Base-by-base conservation (phyloP, 1,140 invertebrate genomes). In the Proctacanthus coquilletti region DNA sequence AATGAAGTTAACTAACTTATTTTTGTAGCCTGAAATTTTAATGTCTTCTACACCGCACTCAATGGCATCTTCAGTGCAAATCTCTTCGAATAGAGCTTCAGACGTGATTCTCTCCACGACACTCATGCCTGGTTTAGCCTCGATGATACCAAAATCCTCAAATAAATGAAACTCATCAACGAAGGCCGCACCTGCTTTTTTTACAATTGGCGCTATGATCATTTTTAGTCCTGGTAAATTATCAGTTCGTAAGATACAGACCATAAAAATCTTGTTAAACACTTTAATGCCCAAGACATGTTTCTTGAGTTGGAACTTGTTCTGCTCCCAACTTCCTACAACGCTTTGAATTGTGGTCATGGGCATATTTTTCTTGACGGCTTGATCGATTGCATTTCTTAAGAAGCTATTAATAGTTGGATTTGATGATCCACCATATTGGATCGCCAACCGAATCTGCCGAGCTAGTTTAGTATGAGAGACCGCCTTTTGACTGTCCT, bases 61-160 rank as follows among this genome's bases (percentile, higher is more conserved):
- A 42, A 76, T 74, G 1, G 72, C 73, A 59, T 71, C 59, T 14
- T 74, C 69, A 9, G 62, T 63, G 14, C 65, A 69, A 20, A 49
- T 42, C 44, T 74, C 67, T n/a, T 69, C 41, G 17, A 52, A 18
- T 30, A 42, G 47, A 21, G 49, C 42, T 19, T 50, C 34, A n/a
- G 39, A 38, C 8, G 15, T 20, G 6, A 8, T 8, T 21, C 36
- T 34, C 9, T 30, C 13, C 14, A 47, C 50, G 34, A 30, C 29
- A 15, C 15, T n/a, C 2, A 21, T 33, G 10, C 45, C 42, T 33
- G 56, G 42, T 43, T 59, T 52, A 1, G 62, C 60, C 39, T 57
- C 40, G 10, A 74, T 52, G 14, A 61, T 48, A n/a, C 69, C 68
- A 47, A 59, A 61, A 45, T 66, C 51, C 11, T 57, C 42, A 46